Evolutionary conservation across 2,797 vertebrate species (phyloP).

Genomic region (Sarcoramphus papa): DNA sequence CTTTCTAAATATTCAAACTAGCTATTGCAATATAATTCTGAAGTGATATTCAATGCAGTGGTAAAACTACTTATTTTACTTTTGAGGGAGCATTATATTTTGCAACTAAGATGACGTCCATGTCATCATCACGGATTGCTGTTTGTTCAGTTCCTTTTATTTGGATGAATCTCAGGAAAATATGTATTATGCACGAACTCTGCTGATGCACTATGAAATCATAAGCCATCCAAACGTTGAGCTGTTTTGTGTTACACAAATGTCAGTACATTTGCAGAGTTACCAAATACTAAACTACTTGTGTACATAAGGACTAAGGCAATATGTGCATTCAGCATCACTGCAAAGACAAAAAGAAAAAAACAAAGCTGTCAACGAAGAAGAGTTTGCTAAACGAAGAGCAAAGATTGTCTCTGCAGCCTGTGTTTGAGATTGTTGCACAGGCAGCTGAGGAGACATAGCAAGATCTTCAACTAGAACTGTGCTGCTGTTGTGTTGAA

Average conservation of each 20-base stretch:
- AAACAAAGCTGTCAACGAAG: background rate
- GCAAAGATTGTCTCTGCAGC: background rate
- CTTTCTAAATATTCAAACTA: background rate
- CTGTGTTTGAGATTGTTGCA: background rate
- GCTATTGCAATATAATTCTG: background rate
- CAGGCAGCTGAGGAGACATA: background rate
- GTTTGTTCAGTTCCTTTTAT: constrained; percentile 26
- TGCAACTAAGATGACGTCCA: background rate
- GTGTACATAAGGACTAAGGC: background rate
- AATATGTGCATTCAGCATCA: background rate
- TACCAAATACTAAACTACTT: background rate
- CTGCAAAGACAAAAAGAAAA: background rate
- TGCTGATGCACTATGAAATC: constrained; percentile 2
- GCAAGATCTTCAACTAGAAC: background rate
- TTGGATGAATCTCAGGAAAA: background rate
- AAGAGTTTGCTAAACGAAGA: background rate
- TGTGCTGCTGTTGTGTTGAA: background rate
- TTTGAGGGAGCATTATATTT: background rate
- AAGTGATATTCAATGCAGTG: background rate
- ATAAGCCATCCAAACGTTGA: background rate
- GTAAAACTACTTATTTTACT: background rate
- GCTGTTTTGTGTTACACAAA: background rate
- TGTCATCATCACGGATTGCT: background rate
- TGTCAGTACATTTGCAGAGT: background rate
- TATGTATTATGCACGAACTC: background rate